Evolutionary conservation across 2,888 invertebrate species (phyloP).

Genomic region (Philhelius pedissequus): DNA sequence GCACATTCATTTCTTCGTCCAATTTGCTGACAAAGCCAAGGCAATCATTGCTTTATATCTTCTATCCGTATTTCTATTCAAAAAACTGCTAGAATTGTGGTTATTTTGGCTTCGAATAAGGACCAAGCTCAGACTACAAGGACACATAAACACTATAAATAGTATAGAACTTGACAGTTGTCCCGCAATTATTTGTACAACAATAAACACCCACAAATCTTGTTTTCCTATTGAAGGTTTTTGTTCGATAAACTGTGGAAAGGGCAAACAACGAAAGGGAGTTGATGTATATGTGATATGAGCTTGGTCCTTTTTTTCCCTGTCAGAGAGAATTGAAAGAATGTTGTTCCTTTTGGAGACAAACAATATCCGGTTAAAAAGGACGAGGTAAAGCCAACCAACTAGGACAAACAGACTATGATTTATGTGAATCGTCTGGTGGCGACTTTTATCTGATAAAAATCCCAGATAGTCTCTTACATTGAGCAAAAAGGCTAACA

Average conservation of each 20-base stretch:
- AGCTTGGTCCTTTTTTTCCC: conserved; percentile 11
- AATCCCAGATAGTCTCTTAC: conserved; percentile 10
- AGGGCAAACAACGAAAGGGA: not conserved
- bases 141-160: not conserved
- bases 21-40: conserved; percentile 49
- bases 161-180: conserved; percentile 55
- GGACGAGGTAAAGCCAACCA: conserved; percentile 15
- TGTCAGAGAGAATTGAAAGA: conserved; percentile 20
- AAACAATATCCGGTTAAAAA: conserved; percentile 54
- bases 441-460: conserved; percentile 62
- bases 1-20: not conserved
- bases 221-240: conserved; percentile 35
- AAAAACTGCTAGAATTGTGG: not conserved
- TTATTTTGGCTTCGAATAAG: not conserved
- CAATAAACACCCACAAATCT: conserved; percentile 66
- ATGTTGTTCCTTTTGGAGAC: conserved; percentile 41
- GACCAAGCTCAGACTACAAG: not conserved
- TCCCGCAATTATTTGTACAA: conserved; percentile 67
- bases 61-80: not conserved
- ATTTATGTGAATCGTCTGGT: conserved; percentile 61
- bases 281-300: not conserved
- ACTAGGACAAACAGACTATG: conserved; percentile 48
- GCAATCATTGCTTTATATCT: conserved; percentile 47
- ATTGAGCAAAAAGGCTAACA: not conserved
- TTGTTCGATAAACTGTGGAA: not conserved